phyloP scores from a whole-genome alignment of 2,888 invertebrate genomes.

The Hartigia nigra region DNA sequence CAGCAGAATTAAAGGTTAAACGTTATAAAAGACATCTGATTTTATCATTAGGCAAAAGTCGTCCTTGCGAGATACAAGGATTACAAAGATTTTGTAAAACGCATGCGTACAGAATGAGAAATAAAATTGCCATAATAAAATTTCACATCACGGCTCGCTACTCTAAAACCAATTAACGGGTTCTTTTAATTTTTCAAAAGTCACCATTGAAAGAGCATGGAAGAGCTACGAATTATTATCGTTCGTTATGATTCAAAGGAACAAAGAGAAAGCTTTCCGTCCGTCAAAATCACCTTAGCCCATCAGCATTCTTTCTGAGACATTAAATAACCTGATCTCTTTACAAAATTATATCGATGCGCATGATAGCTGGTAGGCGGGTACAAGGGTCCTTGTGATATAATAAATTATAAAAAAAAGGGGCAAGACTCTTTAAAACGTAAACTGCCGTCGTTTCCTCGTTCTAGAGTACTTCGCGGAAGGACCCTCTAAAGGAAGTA shows the following conservation, averaged over 20 bases:
- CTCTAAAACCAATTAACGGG: conserved; percentile 11
- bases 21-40: background rate
- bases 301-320: background rate
- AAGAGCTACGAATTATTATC: background rate
- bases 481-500: background rate
- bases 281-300: background rate
- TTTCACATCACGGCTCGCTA: background rate
- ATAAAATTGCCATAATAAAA: conserved; percentile 18
- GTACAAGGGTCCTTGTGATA: background rate
- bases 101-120: background rate
- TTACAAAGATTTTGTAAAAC: background rate
- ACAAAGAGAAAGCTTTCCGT: background rate
- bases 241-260: background rate
- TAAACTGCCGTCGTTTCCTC: background rate
- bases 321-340: background rate
- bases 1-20: background rate
- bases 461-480: background rate
- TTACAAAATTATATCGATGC: background rate
- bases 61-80: background rate
- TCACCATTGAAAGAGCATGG: background rate
- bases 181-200: conserved; percentile 13
- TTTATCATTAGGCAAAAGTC: background rate
- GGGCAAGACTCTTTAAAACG: background rate
- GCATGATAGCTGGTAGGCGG: background rate
- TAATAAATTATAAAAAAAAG: background rate